Evolutionary conservation across 2,113 vertebrate genomes (phyloP).

Genomic region (Ovibos moschatus): DNA sequence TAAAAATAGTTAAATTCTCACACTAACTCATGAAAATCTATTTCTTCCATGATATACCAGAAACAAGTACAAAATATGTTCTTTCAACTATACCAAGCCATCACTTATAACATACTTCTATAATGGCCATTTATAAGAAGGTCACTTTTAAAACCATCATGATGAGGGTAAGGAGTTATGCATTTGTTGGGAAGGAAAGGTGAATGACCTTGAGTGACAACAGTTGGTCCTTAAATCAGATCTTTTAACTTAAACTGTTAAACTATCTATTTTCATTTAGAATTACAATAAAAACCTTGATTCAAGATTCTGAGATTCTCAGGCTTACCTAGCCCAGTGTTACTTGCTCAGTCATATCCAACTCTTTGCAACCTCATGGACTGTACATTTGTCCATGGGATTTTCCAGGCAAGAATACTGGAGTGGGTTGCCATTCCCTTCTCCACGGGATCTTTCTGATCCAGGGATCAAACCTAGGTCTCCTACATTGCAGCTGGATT

Average conservation of each 20-base stretch:
- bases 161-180: neutral
- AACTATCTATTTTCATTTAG: neutral
- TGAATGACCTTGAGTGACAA: neutral
- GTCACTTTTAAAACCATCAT: neutral
- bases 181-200: neutral
- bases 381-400: neutral
- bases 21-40: neutral
- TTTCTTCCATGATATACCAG: neutral
- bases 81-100: neutral
- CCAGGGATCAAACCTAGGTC: neutral
- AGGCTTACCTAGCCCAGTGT: neutral
- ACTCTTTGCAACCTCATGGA: neutral
- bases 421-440: neutral
- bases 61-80: neutral
- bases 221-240: neutral
- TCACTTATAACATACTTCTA: neutral
- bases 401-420: neutral
- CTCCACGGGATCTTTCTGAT: neutral
- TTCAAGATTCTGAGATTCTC: neutral
- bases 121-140: neutral
- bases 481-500: neutral
- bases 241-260: neutral
- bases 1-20: neutral
- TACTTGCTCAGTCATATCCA: neutral
- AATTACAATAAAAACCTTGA: neutral